These are phyloP conservation scores for Lagopus leucura DNA, from an alignment of 2,113 vertebrate species.

Conservation along the genomic window DNA sequence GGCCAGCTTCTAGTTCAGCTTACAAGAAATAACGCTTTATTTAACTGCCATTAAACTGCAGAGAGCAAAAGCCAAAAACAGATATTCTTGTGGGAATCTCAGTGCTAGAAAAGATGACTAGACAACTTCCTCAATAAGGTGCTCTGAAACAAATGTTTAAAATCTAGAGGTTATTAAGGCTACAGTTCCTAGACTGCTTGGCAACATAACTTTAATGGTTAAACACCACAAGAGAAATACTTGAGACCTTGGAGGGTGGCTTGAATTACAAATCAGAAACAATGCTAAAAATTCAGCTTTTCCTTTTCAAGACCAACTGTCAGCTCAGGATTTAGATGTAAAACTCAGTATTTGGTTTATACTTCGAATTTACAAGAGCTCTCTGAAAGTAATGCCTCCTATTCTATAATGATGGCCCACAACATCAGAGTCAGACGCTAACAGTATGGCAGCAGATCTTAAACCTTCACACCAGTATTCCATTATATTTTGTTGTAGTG, in stretches of 20 bases:
- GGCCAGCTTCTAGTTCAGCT: background rate
- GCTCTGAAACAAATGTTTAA: background rate
- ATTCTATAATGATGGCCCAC: too few species aligned
- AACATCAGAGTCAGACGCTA: too few species aligned
- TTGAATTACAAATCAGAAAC: slow-evolving; percentile 36
- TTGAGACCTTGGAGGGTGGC: background rate
- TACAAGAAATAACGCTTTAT: background rate
- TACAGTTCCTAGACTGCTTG: slow-evolving; percentile 7
- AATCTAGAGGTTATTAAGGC: background rate
- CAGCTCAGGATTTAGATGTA: slow-evolving; percentile 22
- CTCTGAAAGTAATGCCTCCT: too few species aligned
- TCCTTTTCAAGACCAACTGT: background rate
- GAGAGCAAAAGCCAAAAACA: background rate
- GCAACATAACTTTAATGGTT: background rate
- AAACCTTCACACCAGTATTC: too few species aligned
- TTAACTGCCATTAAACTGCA: background rate
- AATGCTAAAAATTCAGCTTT: background rate
- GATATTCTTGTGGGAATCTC: background rate
- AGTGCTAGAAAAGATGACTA: background rate
- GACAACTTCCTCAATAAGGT: background rate
- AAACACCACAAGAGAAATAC: background rate
- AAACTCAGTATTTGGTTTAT: background rate
- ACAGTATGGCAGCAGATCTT: too few species aligned
- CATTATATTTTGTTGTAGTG: too few species aligned
- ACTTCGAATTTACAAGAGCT: background rate